Conservation (phyloP, 2,113 vertebrate genomes). For the Aegypius monachus region DNA sequence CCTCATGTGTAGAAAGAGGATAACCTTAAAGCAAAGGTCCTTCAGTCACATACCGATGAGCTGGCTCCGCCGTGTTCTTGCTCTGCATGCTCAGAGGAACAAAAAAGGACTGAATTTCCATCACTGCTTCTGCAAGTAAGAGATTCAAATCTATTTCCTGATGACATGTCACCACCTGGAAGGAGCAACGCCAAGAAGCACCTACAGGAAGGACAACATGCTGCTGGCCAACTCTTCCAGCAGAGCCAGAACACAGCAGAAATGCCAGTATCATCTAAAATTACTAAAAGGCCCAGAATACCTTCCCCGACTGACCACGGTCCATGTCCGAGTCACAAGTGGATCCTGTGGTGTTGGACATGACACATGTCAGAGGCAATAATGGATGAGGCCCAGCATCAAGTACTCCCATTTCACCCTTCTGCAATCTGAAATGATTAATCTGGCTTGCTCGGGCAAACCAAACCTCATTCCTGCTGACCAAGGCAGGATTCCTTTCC, state of each 20-base stretch:
- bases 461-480: background rate
- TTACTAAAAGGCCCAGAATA: background rate
- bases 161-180: background rate
- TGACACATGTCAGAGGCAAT: background rate
- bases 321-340: background rate
- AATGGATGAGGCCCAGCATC: background rate
- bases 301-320: rapidly evolving
- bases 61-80: background rate
- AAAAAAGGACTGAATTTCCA: background rate
- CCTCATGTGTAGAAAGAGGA: too few relatives aligned
- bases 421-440: background rate
- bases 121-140: background rate
- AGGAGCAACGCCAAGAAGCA: background rate
- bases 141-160: background rate
- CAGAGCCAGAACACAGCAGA: background rate
- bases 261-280: background rate
- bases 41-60: background rate
- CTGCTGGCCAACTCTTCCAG: background rate
- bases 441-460: background rate
- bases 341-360: background rate
- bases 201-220: background rate
- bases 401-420: background rate
- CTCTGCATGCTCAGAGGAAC: background rate
- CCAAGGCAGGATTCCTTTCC: background rate
- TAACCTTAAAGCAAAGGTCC: too few relatives aligned